Evolutionary conservation across 2,797 vertebrate species (phyloP).

Genomic region (Hippoglossus hippoglossus): DNA sequence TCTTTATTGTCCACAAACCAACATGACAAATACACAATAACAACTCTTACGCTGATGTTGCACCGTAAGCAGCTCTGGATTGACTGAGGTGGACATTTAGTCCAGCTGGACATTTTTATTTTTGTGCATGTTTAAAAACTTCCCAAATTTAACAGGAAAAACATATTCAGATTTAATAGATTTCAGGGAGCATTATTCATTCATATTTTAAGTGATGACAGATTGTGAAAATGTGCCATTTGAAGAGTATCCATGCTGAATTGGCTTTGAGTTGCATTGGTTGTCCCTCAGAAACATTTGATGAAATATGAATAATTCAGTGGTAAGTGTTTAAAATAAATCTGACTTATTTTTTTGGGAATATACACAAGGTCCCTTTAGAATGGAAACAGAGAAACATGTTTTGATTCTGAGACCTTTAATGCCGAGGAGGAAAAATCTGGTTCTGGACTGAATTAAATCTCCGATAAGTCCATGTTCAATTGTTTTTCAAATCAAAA

Average conservation of each 20-base stretch:
- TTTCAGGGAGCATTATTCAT: constrained; percentile 48
- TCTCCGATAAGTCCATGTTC: constrained; percentile 26
- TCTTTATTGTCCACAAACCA: too few species aligned
- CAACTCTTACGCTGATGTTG: too few species aligned
- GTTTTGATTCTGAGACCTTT: constrained; percentile 4
- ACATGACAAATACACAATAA: too few species aligned
- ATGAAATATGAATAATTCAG: constrained; percentile 65
- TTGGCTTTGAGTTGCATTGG: constrained; percentile 35
- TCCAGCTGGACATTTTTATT: too few species aligned
- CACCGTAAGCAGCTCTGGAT: too few species aligned
- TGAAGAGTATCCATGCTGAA: constrained; percentile 45
- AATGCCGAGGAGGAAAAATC: too few species aligned
- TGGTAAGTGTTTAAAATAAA: constrained; percentile 57
- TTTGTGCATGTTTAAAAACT: too few species aligned
- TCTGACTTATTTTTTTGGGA: constrained; percentile 60
- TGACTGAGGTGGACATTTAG: too few species aligned
- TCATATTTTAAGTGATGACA: constrained; percentile 57
- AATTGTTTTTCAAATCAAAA: constrained; percentile 3
- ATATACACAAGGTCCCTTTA: constrained; percentile 11
- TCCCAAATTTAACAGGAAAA: constrained; percentile 17
- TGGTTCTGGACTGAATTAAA: too few species aligned
- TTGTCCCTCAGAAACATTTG: constrained; percentile 44
- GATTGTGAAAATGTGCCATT: constrained; percentile 55
- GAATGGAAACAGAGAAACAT: constrained; percentile 34
- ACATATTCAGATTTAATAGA: constrained; percentile 40